Evolutionary conservation across 2,113 vertebrate genomes (phyloP), one percentile per base, ranked within the genome.

Genomic region (Lontra canadensis): DNA sequence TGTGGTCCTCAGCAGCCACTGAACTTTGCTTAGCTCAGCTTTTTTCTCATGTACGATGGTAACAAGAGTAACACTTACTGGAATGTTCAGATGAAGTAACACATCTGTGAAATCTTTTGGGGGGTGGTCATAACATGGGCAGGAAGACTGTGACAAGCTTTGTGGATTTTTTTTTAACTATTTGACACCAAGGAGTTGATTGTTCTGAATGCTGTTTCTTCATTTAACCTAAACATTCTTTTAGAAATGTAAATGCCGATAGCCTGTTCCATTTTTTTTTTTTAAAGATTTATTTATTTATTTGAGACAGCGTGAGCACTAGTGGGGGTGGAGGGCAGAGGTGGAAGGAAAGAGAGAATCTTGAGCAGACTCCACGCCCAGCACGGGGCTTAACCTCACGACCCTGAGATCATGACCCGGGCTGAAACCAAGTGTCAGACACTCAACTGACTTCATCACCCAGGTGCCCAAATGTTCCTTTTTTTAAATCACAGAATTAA

Each of bases 221-320:
- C 67, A 44, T 89, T 21, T 55, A 94, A 29, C 36, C 69, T 71
- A 88, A 88, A 78, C 31, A 52, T 78, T 92, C 21, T 78, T 94
- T 84, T 61, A 89, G 85, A 93, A 91, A 88, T 69, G 3, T 61
- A 97, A 88, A 47, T 44, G 69, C 29, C 6, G 18, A 91, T 90
- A 91, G 71, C 86, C 61, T 34, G 14, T 65, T 86, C 34, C 47
- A 0, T 59, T 59, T 23, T 59, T 59, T 61, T 83, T 67, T 34
- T 67, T 67, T 31, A 6, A 65, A 65, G 63, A 67, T 34, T 34
- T 67, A 34, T 65, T 65, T 65, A 67, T 67, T 34, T 67, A 34
- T 67, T 67, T 67, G 63, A 67, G 63, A 67, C 14, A 34, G 31
- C 7, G 3, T 14, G 14, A 67, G 31, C 31, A 17, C 13, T 29